Conservation (phyloP, 2,113 vertebrate species). For the Rhadina sibilatrix region DNA sequence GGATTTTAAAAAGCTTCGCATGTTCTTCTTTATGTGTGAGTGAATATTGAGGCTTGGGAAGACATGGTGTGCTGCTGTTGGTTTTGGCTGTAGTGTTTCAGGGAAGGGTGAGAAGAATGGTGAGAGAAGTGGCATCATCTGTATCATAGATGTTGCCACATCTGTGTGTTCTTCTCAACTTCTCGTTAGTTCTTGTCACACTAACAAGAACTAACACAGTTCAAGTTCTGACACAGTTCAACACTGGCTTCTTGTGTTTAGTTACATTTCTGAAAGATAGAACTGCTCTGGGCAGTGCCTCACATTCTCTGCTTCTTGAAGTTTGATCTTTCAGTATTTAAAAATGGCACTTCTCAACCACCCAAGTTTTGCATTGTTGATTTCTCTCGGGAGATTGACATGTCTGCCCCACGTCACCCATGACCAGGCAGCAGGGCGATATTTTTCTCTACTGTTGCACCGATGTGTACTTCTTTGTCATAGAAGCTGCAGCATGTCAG, state of each 20-base stretch:
- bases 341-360: not conserved
- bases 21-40: not conserved
- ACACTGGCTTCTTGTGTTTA: not conserved
- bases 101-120: not conserved
- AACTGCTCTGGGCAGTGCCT: not conserved
- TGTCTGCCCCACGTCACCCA: not conserved
- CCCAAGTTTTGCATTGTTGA: not conserved
- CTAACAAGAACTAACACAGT: too few species aligned
- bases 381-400: not conserved
- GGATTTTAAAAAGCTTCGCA: not conserved
- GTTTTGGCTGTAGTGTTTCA: not conserved
- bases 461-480: not conserved
- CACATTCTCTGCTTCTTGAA: not conserved
- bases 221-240: too few species aligned
- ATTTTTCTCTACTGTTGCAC: not conserved
- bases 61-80: not conserved
- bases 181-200: not conserved
- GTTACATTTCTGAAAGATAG: not conserved
- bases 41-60: not conserved
- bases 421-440: not conserved
- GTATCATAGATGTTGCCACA: not conserved
- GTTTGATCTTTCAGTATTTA: not conserved
- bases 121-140: not conserved
- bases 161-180: too few species aligned
- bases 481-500: not conserved